A percentile compares a stretch with the other conserved stretches of the same genome.
phyloP scores from a whole-genome alignment of 2,113 vertebrate species.

The Calypte anna region DNA sequence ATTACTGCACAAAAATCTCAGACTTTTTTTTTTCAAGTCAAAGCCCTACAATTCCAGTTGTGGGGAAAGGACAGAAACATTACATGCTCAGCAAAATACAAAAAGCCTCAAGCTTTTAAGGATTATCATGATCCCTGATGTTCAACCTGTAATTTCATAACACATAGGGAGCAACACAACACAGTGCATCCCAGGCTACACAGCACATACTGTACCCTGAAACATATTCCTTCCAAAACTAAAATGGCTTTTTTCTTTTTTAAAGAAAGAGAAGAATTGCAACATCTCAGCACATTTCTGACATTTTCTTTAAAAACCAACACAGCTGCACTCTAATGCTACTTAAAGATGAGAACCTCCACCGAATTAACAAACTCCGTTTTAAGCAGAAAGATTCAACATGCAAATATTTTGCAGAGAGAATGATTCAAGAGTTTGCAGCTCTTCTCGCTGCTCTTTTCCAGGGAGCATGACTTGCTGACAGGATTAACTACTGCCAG shows the following conservation, averaged over 20 bases:
- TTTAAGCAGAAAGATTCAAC: constrained; percentile 33
- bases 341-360: constrained; percentile 31
- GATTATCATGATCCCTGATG: neutral
- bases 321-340: neutral
- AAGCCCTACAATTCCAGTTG: neutral
- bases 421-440: constrained; percentile 41
- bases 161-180: neutral
- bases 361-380: neutral
- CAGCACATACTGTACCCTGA: neutral
- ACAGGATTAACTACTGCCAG: constrained; percentile 71
- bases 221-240: neutral
- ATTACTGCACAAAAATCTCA: neutral
- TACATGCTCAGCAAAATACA: neutral
- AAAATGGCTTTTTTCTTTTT: neutral
- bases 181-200: neutral
- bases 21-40: neutral
- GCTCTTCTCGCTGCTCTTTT: constrained; percentile 40
- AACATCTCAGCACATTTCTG: neutral
- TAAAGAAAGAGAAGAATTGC: neutral
- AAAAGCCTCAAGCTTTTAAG: neutral
- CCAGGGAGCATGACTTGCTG: constrained; percentile 59
- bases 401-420: constrained; percentile 29
- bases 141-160: constrained; percentile 21
- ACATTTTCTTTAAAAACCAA: neutral
- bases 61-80: neutral